phyloP scores from a whole-genome alignment of 30 jellyfish, hydroid and myxozoan genomes.

The Rhopilema esculentum region DNA sequence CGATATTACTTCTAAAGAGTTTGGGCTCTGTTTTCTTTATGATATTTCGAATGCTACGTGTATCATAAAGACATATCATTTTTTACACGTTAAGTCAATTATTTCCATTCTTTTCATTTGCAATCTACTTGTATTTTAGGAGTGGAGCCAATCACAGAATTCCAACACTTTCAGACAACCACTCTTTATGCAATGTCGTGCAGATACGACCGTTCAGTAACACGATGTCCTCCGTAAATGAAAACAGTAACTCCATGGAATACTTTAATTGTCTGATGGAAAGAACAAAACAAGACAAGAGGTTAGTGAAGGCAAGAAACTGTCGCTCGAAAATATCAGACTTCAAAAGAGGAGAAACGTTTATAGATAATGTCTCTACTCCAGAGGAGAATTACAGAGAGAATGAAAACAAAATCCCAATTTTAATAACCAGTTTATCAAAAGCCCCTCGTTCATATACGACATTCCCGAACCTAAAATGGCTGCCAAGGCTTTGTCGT shows the following conservation, averaged over 20 bases:
- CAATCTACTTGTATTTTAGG: not conserved
- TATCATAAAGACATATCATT: too few species aligned
- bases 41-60: too few species aligned
- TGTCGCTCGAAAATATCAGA: not conserved
- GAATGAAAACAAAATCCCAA: not conserved
- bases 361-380: too few species aligned
- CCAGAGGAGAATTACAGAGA: not conserved
- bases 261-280: not conserved
- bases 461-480: not conserved
- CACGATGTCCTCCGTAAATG: not conserved
- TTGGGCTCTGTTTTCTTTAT: too few species aligned
- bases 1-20: too few species aligned
- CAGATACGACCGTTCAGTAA: constrained; percentile 7
- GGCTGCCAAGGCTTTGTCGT: not conserved
- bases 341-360: too few species aligned
- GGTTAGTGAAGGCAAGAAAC: not conserved
- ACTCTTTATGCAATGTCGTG: not conserved
- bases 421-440: not conserved
- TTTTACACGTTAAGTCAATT: too few species aligned
- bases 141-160: not conserved
- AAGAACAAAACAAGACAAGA: not conserved
- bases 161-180: not conserved
- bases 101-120: too few species aligned
- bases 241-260: constrained; percentile 1
- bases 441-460: not conserved